Evolutionary conservation across 2,888 invertebrate genomes (phyloP), one percentile per base, ranked within the genome.

Genomic region (Trissolcus brochymenae): DNA sequence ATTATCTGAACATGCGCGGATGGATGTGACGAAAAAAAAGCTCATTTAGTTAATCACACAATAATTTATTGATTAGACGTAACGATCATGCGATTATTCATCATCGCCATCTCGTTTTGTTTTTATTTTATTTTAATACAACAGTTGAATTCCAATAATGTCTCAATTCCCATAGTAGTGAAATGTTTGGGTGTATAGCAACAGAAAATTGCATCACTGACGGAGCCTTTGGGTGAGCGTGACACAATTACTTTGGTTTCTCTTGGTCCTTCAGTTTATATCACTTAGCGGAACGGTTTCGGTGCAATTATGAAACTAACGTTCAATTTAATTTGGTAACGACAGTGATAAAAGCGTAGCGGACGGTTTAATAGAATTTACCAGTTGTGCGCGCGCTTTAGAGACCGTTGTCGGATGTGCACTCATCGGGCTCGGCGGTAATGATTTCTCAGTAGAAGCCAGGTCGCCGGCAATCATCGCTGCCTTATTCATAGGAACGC

Each of bases 401-500:
- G 53, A 71, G 57, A 73, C 55, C 29, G 56, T 65, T 68, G 74
- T 74, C 66, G 66, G 66, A 70, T 57, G 66, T 50, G 64, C 55
- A 53, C 67, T 78, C 74, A 71, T 78, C 71, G 75, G 61, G 60
- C 64, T 65, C 61, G 67, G 56, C 64, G 61, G 54, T 78, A 75
- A 78, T 78, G 74, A 78, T 74, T 78, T 78, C 74, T 70, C 40
- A 53, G 75, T 68, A 76, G 65, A 51, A 55, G 61, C 61, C 65
- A 59, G 59, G 55, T 57, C 64, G 72, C 68, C 65, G 70, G 57
- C 65, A 46, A 73, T 66, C 56, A 74, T 78, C 60, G 59, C 68
- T 61, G 62, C 65, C 64, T 78, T 72, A 67, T 78, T 78, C 72
- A 76, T 54, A 79, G 68, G 72, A 79, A 76, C 59, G 61, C 65